Evolutionary conservation across 2,888 invertebrate genomes (phyloP), one percentile per base, ranked within the genome.

Genomic region (Scaptomyza tumidula): DNA sequence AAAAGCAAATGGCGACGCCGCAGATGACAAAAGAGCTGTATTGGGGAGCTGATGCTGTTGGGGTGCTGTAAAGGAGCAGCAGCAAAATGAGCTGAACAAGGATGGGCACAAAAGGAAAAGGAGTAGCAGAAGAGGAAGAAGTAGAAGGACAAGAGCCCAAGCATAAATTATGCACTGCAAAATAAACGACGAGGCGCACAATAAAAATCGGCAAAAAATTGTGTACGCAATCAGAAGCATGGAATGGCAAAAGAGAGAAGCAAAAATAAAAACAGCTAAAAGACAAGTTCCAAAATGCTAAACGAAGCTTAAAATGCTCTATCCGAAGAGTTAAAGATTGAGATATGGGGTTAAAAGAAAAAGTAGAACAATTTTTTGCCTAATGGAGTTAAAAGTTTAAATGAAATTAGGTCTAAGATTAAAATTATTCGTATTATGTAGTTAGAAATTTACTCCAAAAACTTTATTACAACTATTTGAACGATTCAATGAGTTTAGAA

Each of bases 111-210:
- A 24, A 24, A 5, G 24, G 24, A 24, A 24, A 24, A 24, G 24
- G 24, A 24, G 24, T 24, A 24, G 5, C 7, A 37, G 27, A 14
- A 27, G 43, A 58, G 14, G 7, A 3, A 50, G 48, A 39, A 57
- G 41, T 19, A 52, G 55, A 14, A 46, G 59, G 52, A 66, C 52
- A 37, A 63, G 50, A 41, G 41, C 24, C 53, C 69, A 59, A 73
- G 86, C 81, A 86, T 83, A 86, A 83, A 83, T 86, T 86, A 83
- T 83, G 85, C 85, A 82, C 87, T 86, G 85, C 62, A 84, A 84
- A 84, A 86, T 86, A 86, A 79, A 75, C 86, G 75, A 75, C 87
- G 66, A 83, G 68, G 63, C 67, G 65, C 71, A 83, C 71, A 77
- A 84, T 79, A 79, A 83, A 83, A 83, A 83, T 86, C 71, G 78